phyloP scores from a whole-genome alignment of 2,113 vertebrate genomes.

The Strigops habroptila region DNA sequence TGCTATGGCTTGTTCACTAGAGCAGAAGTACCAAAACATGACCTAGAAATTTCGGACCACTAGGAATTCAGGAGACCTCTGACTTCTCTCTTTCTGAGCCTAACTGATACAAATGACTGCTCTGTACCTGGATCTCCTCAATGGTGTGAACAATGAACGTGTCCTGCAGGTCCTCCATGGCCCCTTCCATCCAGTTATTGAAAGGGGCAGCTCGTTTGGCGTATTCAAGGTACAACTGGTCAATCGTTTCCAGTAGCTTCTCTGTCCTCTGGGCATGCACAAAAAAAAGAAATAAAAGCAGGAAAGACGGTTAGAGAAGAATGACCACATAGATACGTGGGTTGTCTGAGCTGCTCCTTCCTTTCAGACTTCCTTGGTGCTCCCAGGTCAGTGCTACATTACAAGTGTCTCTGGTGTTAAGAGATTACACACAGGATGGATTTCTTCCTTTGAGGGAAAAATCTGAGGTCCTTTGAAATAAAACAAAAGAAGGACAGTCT shows the following conservation, averaged over 20 bases:
- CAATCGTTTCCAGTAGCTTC: slow-evolving; percentile 96
- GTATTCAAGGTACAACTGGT: slow-evolving; percentile 96
- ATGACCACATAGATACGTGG: background rate
- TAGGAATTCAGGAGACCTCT: background rate
- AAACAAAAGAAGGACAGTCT: background rate
- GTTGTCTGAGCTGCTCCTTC: background rate
- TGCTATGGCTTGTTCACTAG: background rate
- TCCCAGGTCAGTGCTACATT: background rate
- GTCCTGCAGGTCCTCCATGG: slow-evolving; percentile 98
- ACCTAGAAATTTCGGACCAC: background rate
- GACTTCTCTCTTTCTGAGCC: background rate
- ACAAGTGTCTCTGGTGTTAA: background rate
- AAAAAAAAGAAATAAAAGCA: background rate
- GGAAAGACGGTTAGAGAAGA: background rate
- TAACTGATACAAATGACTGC: background rate
- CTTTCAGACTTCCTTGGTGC: background rate
- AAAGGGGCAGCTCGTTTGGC: slow-evolving; percentile 97
- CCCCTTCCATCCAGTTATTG: slow-evolving; percentile 99
- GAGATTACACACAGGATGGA: background rate
- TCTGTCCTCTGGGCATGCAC: slow-evolving; percentile 84
- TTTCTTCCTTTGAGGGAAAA: background rate
- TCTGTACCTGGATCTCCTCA: slow-evolving; percentile 93
- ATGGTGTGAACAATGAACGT: slow-evolving; percentile 98
- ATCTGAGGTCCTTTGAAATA: background rate
- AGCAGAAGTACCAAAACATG: background rate